Base-by-base conservation (phyloP, 2,797 vertebrate species). In the Otus scops region DNA sequence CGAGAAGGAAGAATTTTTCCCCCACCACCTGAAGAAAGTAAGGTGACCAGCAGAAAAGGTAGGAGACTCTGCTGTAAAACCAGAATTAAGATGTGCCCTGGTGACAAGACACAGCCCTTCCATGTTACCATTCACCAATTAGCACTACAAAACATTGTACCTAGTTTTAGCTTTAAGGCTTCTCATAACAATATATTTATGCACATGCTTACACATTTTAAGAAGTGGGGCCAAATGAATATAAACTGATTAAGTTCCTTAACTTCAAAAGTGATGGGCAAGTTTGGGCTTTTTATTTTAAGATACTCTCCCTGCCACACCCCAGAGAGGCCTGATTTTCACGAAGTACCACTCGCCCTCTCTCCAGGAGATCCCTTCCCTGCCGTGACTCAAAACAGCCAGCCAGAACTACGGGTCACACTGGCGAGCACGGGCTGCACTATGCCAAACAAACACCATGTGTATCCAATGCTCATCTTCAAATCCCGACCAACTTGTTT, bases 211-310 rank as follows among this genome's bases (percentile, higher is more conserved):
- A 81, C 34, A 60, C 14, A 30, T 71, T 81, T 75, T 63, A 81
- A 91, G 32, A 75, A 90, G 60, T 23, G 13, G 11, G 47, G 68
- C 17, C n/a, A 81, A 95, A 88, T 91, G 67, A 85, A 69, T 43
- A 51, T 34, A 69, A 86, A 68, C n/a, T 65, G 15, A 92, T 60
- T 92, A 61, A 79, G 51, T 30, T 36, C 17, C 38, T 78, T 32
- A 76, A 73, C 84, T 94, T 96, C 85, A 93, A 80, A 97, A 91
- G 56, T 6, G 17, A 88, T 18, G 60, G 47, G 47, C 50, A 79
- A 65, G 54, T 69, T 60, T 28, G 24, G 19, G 50, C 24, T 78
- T 65, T 47, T 75, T 69, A 45, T 27, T 76, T 85, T 32, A 82
- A 47, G n/a, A 43, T 2, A 73, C 4, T 8, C 27, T 43, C 54